Base-by-base conservation (phyloP, 2,888 invertebrate species). In the Eristalis tenax region DNA sequence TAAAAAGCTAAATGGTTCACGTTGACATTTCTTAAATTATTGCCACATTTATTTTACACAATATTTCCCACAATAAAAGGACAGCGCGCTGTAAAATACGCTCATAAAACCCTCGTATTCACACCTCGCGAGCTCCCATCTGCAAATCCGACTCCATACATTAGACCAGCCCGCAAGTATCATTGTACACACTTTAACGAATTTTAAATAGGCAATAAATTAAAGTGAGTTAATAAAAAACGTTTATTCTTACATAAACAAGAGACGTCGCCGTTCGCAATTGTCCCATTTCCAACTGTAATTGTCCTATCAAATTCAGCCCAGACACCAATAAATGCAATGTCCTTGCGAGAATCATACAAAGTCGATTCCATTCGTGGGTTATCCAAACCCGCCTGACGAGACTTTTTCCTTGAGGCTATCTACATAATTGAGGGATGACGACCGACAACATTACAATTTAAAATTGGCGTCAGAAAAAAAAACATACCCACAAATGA, bases 241-340 rank as follows among this genome's bases (percentile, higher is more conserved):
- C 70, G 69, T 66, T 78, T 82, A 78, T 70, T 65, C 56, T 15
- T 38, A 23, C 61, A 86, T 86, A 82, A 79, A 86, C 64, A 78
- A 61, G 74, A 70, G 61, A 57, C 73, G 68, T 86, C 71, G 26
- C 65, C 50, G 40, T 40, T 71, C 13, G 61, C 61, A 80, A 79
- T 68, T 50, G 59, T 59, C 74, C 78, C 74, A 69, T 73, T 77
- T 63, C 35, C 76, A 75, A 43, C 66, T 68, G 50, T 78, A 78
- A 82, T 74, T 82, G 86, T 71, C 61, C 74, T 82, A 78, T 86
- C 82, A 82, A 85, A 86, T 70, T 78, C 71, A 66, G 69, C 23
- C 59, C 66, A 75, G 82, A 82, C 74, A 64, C 65, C 70, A 82
- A 78, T 86, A 82, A 86, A 82, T 78, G 70, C 68, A 50, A 59